A percentile compares a stretch with the other conserved stretches of the same genome.
These are phyloP conservation scores for Callosobruchus maculatus DNA, from an alignment of 2,888 invertebrate genomes.

Conservation along the genomic window DNA sequence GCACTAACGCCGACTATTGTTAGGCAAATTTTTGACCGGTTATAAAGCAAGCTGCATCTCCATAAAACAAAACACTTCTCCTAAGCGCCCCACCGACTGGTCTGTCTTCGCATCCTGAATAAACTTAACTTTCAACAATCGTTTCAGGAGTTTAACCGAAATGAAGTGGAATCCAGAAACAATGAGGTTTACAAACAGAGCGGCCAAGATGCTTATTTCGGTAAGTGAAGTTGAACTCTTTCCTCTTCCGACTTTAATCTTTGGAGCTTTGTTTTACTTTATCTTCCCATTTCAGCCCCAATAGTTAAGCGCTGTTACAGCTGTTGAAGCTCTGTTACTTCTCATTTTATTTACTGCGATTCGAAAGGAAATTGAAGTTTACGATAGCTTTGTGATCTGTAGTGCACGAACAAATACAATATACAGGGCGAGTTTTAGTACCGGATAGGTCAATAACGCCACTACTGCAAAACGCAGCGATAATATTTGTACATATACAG, in stretches of 20 bases:
- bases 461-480: no score
- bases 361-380: no score
- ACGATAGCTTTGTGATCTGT: no score
- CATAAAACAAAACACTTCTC: no score
- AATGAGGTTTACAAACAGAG: conserved; percentile 58
- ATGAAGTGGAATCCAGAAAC: conserved; percentile 60
- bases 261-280: not conserved
- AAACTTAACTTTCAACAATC: not conserved
- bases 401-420: no score
- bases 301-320: not conserved
- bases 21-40: no score
- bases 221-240: conserved; percentile 12
- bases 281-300: not conserved
- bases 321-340: not conserved
- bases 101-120: not conserved
- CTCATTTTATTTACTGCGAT: not conserved
- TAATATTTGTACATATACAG: no score
- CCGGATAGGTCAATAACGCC: no score
- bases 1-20: no score
- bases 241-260: not conserved
- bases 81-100: not conserved
- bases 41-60: no score
- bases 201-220: conserved; percentile 55
- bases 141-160: conserved; percentile 20
- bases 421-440: no score